Conservation (phyloP, 2,113 vertebrate species). For the Laticauda laticaudata region DNA sequence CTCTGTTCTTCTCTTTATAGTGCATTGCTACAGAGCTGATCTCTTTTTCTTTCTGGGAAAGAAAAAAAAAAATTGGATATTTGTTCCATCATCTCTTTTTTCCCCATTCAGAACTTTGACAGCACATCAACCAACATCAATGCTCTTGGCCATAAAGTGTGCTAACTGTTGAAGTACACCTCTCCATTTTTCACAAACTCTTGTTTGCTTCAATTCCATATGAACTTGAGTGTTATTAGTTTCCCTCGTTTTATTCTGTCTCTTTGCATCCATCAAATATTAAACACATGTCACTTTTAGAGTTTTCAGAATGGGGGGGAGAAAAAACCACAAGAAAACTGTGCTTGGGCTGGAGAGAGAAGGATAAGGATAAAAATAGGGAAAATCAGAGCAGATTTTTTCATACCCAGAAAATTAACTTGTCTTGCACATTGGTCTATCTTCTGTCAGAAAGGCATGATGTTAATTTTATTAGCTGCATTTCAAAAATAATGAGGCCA, state of each 20-base stretch:
- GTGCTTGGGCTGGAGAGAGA: neutral
- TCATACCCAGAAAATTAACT: slow-evolving; percentile 11
- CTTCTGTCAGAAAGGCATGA: slow-evolving; percentile 7
- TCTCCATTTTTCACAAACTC: slow-evolving; percentile 77
- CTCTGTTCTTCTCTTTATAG: slow-evolving; percentile 67
- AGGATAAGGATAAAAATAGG: slow-evolving; percentile 19
- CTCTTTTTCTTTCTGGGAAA: slow-evolving; percentile 55
- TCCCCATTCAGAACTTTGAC: slow-evolving; percentile 64
- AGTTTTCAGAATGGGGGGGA: slow-evolving; percentile 52
- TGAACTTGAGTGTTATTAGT: slow-evolving; percentile 75
- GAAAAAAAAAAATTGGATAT: slow-evolving; percentile 34
- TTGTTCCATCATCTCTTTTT: slow-evolving; percentile 67
- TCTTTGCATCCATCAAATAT: slow-evolving; percentile 78
- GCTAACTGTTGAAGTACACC: slow-evolving; percentile 76
- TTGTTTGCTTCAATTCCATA: slow-evolving; percentile 75
- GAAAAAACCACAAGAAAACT: neutral
- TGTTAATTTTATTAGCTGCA: slow-evolving; percentile 18
- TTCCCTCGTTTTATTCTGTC: slow-evolving; percentile 69
- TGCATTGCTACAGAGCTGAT: slow-evolving; percentile 71
- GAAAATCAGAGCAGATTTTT: slow-evolving; percentile 21
- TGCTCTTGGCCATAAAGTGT: slow-evolving; percentile 78
- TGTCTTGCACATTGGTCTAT: neutral
- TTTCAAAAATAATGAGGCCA: slow-evolving; percentile 16
- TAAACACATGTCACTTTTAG: slow-evolving; percentile 68
- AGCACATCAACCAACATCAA: slow-evolving; percentile 69